Conservation (phyloP, 2,113 vertebrate species). For the Asarcornis scutulata region DNA sequence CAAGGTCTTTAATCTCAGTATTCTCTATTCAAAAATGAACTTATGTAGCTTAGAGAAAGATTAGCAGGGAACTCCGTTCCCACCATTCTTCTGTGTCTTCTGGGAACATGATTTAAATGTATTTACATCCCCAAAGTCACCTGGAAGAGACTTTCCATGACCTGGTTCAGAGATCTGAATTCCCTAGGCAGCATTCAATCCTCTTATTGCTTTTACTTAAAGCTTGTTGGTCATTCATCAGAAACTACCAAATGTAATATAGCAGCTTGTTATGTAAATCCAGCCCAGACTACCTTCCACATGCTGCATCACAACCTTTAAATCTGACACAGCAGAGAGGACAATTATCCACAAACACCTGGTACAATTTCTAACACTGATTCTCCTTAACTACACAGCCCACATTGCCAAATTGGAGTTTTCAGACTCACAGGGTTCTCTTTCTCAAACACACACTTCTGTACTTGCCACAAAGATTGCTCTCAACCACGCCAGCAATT, state of each 20-base stretch:
- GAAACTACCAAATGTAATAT: constrained; percentile 21
- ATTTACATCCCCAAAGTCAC: neutral
- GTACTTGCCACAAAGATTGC: neutral
- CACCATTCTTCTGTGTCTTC: neutral
- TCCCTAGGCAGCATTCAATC: neutral
- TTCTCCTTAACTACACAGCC: neutral
- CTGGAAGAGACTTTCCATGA: neutral
- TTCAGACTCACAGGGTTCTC: neutral
- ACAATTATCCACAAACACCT: neutral
- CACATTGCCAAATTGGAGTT: neutral
- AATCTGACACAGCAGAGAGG: neutral
- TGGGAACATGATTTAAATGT: neutral
- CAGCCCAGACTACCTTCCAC: neutral
- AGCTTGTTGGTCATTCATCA: neutral
- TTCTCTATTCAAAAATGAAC: constrained; percentile 5
- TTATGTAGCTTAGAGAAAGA: neutral
- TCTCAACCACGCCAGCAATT: neutral
- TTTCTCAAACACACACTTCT: neutral
- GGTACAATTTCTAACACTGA: neutral
- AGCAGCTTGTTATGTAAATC: constrained; percentile 23
- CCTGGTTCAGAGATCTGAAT: neutral
- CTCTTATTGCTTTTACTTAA: neutral
- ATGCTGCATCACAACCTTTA: neutral
- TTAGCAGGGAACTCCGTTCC: neutral
- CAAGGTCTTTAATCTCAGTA: neutral